A percentile compares a stretch with the other conserved stretches of the same genome.
phyloP scores from a whole-genome alignment of 2,888 invertebrate genomes.

The Hecatera dysodea region DNA sequence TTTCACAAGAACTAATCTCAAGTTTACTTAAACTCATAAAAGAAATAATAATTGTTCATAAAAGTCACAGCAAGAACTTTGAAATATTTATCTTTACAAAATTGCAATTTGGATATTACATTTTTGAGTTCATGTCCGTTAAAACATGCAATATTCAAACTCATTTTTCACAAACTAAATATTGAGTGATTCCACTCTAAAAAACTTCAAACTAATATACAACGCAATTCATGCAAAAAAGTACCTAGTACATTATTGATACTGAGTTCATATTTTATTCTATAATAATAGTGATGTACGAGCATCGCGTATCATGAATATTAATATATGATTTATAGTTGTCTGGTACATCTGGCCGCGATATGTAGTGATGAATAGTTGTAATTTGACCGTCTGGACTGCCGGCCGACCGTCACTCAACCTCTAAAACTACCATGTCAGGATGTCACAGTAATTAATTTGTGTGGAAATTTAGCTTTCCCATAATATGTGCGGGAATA shows the following conservation, averaged over 20 bases:
- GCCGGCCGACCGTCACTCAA: conserved; percentile 66
- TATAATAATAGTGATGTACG: conserved; percentile 64
- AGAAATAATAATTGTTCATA: background rate
- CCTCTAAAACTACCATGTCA: conserved; percentile 66
- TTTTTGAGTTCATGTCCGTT: conserved; percentile 3
- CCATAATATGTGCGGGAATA: conserved; percentile 11
- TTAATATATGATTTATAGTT: conserved; percentile 81
- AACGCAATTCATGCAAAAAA: conserved; percentile 16
- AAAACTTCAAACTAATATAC: conserved; percentile 12
- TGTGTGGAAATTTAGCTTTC: conserved; percentile 24
- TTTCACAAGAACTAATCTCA: background rate
- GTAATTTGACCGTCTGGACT: conserved; percentile 75
- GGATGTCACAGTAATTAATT: conserved; percentile 58
- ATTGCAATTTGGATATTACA: background rate
- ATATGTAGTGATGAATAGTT: conserved; percentile 77
- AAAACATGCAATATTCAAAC: conserved; percentile 9
- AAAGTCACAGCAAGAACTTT: background rate
- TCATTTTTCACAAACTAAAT: conserved; percentile 15
- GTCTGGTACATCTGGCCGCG: conserved; percentile 76
- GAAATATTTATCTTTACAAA: background rate
- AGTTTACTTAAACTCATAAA: background rate
- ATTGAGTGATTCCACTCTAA: conserved; percentile 33
- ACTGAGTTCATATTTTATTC: conserved; percentile 58
- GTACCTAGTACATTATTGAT: conserved; percentile 45
- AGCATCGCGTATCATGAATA: conserved; percentile 71